These are phyloP conservation scores for Meghimatium bilineatum DNA, from an alignment of 2,888 invertebrate genomes.

Conservation along the genomic window DNA sequence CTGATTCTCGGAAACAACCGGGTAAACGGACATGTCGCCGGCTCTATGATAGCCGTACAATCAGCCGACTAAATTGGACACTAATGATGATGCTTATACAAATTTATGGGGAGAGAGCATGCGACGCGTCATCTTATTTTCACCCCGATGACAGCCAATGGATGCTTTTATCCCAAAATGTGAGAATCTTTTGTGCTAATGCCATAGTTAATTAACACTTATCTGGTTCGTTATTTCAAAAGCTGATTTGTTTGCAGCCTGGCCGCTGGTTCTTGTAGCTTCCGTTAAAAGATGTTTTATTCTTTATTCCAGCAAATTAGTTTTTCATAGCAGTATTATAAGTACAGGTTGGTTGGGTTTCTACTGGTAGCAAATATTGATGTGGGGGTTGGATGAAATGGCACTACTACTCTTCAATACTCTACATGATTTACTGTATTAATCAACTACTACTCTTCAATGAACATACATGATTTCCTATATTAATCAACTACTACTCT, in stretches of 20 bases:
- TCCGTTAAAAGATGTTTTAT: neutral
- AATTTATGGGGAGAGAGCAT: slow-evolving; percentile 37
- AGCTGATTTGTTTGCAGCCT: slow-evolving; percentile 24
- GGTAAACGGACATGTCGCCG: neutral
- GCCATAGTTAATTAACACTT: slow-evolving; percentile 35
- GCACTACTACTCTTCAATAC: no score
- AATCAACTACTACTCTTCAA: no score
- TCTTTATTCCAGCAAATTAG: neutral
- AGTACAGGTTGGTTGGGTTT: neutral
- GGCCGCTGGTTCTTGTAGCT: neutral
- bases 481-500: no score
- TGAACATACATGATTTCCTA: no score
- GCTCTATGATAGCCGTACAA: slow-evolving; percentile 27
- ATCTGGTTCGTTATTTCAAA: slow-evolving; percentile 34
- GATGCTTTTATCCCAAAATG: slow-evolving; percentile 38
- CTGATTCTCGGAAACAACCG: neutral
- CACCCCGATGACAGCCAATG: slow-evolving; percentile 28
- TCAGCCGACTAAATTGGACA: slow-evolving; percentile 28
- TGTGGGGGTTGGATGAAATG: no score
- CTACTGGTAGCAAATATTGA: no score
- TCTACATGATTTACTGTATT: no score
- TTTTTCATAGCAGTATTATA: neutral
- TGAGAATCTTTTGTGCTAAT: slow-evolving; percentile 26
- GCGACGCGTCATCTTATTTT: slow-evolving; percentile 36
- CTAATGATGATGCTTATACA: slow-evolving; percentile 34